Evolutionary conservation across 2,888 invertebrate genomes (phyloP).

Genomic region (Pasiphila rectangulata): DNA sequence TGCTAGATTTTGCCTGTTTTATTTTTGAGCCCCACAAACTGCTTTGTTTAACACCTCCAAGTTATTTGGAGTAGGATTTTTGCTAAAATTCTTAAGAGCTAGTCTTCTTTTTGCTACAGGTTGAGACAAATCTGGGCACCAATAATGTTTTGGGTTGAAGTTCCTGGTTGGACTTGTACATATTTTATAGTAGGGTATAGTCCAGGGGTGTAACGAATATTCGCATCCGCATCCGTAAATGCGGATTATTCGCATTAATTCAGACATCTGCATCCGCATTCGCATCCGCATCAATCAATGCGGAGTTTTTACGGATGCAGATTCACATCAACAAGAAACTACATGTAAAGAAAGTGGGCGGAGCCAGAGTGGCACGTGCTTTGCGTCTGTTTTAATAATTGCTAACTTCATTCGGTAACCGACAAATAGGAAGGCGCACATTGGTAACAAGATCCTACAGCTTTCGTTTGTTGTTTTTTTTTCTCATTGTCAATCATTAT

Average conservation of each 20-base stretch:
- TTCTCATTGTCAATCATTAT: too few species aligned
- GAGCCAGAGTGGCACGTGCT: too few species aligned
- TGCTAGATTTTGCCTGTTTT: background rate
- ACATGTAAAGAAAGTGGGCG: too few species aligned
- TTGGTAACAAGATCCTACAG: too few species aligned
- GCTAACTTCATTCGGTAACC: too few species aligned
- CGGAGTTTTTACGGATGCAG: too few species aligned
- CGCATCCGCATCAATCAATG: too few species aligned
- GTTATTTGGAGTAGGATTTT: background rate
- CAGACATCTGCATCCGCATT: background rate
- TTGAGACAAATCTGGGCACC: background rate
- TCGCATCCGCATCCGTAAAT: background rate
- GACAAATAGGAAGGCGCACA: too few species aligned
- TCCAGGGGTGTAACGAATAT: too few species aligned
- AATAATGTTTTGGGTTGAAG: slow-evolving; percentile 4
- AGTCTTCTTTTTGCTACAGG: background rate
- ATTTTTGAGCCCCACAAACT: background rate
- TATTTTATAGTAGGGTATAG: background rate
- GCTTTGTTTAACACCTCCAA: background rate
- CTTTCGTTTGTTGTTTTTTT: too few species aligned
- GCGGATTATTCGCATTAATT: background rate
- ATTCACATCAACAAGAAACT: too few species aligned
- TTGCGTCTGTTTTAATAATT: too few species aligned
- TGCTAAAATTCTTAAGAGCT: slow-evolving; percentile 1
- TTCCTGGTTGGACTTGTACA: background rate